Evolutionary conservation across 2,113 vertebrate genomes (phyloP), one percentile per base, ranked within the genome.

Genomic region (Narcine bancroftii): DNA sequence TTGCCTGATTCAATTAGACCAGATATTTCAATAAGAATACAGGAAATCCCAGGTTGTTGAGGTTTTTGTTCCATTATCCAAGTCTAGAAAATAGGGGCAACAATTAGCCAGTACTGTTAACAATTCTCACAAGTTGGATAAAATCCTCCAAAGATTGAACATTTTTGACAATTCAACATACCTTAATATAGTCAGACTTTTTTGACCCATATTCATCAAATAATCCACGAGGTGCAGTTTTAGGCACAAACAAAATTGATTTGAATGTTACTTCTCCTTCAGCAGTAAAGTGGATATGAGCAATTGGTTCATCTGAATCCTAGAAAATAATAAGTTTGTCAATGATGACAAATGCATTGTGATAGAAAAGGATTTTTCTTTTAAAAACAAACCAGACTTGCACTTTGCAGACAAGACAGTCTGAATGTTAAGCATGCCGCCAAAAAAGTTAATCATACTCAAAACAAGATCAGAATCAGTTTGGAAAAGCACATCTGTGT

Each of bases 191-290:
- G 94, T 99, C 99, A 7, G 98, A 99, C 95, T 99, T 99, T 94
- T 99, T 99, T 26, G 98, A 98, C 93, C 99, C 99, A 11, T 99
- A 99, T 94, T 99, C 99, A 15, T 99, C 98, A 93, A 99, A 99
- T 42, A 99, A 95, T 69, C 99, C 99, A 63, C 98, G 97, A 42
- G 99, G 99, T 93, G 99, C 98, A 93, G 97, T 93, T 1, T 95
- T 97, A n/a, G 99, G 99, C 47, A 99, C 95, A 81, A 99, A 99
- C 93, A 99, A 95, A 93, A 99, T 99, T 15, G 99, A 99, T 93
- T 97, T 99, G 94, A 99, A 99, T 92, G 99, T 99, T 60, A 99
- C 99, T 94, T 99, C 99, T 10, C 99, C 99, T 95, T 99, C 99
- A 93, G 99, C 99, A 72, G 97, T 99, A 92, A 99, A 99, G 94